Conservation (phyloP, 2,113 vertebrate genomes). For the Ochotona curzoniae region DNA sequence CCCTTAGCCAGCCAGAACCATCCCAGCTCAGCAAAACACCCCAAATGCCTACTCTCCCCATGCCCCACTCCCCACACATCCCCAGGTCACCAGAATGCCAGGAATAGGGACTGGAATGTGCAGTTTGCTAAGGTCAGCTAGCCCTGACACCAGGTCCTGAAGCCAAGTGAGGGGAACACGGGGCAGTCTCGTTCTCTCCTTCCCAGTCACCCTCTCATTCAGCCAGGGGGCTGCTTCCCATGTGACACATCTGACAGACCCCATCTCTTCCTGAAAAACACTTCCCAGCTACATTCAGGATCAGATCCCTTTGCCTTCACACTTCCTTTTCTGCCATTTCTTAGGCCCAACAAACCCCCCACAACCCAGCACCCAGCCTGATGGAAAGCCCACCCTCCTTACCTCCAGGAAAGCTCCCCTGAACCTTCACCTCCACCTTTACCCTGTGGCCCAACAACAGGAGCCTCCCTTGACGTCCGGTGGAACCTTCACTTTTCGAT, state of each 20-base stretch:
- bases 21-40: not conserved
- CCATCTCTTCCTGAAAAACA: not conserved
- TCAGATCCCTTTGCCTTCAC: not conserved
- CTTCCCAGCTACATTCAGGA: not conserved
- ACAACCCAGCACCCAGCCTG: not conserved
- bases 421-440: not conserved
- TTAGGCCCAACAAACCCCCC: not conserved
- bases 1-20: not conserved
- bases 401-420: not conserved
- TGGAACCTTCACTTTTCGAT: not conserved
- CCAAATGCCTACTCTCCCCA: not conserved
- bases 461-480: not conserved
- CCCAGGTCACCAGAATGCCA: not conserved
- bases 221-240: not conserved
- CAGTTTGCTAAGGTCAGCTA: not conserved
- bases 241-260: not conserved
- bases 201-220: not conserved
- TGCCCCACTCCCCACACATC: not conserved
- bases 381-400: not conserved
- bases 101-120: no score
- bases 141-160: not conserved
- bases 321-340: not conserved
- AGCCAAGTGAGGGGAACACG: not conserved
- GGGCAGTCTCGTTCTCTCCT: not conserved
- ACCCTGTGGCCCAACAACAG: not conserved